Evolutionary conservation across 1,140 invertebrate species (phyloP).

Genomic region (Lutraria rhynchaena): DNA sequence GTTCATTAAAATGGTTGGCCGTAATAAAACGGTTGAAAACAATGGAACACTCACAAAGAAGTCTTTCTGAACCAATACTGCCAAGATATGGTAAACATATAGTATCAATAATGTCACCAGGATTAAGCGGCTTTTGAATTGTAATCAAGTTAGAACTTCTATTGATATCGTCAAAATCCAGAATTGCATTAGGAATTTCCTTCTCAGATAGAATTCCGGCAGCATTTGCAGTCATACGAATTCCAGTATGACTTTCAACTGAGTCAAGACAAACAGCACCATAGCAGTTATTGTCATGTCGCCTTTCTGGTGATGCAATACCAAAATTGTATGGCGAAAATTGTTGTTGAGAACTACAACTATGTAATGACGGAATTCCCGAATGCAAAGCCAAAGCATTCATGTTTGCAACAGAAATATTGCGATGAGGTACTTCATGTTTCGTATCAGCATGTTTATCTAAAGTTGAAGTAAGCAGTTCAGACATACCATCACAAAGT

Average conservation of each 20-base stretch:
- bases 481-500: no score
- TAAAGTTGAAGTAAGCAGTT: no score
- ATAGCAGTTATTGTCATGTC: not conserved
- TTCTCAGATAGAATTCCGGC: constrained; percentile 8
- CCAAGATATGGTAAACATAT: constrained; percentile 6
- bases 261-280: no score
- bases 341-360: no score
- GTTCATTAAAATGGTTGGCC: not conserved
- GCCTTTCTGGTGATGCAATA: not conserved
- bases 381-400: no score
- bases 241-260: not conserved
- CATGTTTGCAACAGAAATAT: no score
- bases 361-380: no score
- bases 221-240: constrained; percentile 23
- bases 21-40: constrained; percentile 34
- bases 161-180: no score
- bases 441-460: no score
- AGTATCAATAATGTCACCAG: constrained; percentile 14
- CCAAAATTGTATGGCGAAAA: not conserved
- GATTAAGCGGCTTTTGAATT: not conserved
- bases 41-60: constrained; percentile 31
- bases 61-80: not conserved
- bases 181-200: no score
- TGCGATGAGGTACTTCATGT: no score
- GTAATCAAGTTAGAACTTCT: no score